phyloP scores from a whole-genome alignment of 2,113 vertebrate species.

The Sceloporus undulatus region DNA sequence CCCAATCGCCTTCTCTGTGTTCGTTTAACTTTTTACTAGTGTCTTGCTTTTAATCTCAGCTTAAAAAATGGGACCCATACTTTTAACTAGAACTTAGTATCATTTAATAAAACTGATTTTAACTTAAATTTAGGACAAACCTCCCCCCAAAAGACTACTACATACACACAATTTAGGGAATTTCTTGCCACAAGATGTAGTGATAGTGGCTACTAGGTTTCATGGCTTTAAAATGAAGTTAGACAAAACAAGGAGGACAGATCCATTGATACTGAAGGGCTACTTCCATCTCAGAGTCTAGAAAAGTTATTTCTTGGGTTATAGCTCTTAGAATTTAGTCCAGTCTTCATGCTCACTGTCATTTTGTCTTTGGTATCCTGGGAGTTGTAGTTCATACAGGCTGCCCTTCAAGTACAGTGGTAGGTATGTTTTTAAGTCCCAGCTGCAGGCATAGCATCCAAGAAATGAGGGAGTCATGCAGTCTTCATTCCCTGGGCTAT shows the following conservation, averaged over 20 bases:
- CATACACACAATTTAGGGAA: neutral
- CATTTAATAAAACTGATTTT: slow-evolving; percentile 17
- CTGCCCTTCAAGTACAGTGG: neutral
- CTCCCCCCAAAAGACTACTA: neutral
- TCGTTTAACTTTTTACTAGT: neutral
- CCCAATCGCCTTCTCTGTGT: neutral
- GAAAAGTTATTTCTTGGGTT: neutral
- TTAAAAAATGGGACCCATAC: neutral
- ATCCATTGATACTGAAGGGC: neutral
- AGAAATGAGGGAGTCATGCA: neutral
- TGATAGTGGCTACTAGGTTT: neutral
- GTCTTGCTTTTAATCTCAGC: neutral
- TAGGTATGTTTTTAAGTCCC: neutral
- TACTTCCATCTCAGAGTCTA: too few relatives aligned
- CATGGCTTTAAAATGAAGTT: neutral
- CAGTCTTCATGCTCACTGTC: too few relatives aligned
- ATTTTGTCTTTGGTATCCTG: too few relatives aligned
- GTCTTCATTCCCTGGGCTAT: neutral
- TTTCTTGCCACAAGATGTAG: too few relatives aligned
- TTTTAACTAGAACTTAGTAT: slow-evolving; percentile 14
- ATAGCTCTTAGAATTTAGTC: neutral
- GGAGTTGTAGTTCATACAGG: too few relatives aligned
- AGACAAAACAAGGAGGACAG: neutral
- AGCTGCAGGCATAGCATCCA: neutral
- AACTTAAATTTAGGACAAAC: neutral